Percentiles rank a stretch among this genome's conserved stretches.
phyloP scores from a whole-genome alignment of 1,140 invertebrate genomes.

The Proctacanthus coquilletti region DNA sequence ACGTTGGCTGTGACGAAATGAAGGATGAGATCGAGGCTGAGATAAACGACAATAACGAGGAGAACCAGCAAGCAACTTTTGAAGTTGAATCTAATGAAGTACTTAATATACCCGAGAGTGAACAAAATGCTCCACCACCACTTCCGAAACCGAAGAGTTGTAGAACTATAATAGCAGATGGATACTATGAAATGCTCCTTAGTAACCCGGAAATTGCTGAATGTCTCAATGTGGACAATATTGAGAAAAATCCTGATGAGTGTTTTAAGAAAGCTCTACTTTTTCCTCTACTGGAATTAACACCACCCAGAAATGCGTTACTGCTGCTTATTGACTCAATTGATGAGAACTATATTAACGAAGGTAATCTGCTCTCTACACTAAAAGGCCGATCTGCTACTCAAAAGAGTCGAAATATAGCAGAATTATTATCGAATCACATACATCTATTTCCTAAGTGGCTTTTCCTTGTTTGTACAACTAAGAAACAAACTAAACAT shows the following conservation, averaged over 20 bases:
- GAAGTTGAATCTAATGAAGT: constrained; percentile 6
- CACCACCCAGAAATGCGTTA: constrained; percentile 65
- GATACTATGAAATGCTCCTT: constrained; percentile 65
- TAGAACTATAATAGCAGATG: constrained; percentile 50
- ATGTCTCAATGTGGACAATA: constrained; percentile 36
- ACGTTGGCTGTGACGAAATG: constrained; percentile 18
- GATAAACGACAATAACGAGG: constrained; percentile 18
- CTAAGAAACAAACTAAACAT: constrained; percentile 67
- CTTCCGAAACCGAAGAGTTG: constrained; percentile 45
- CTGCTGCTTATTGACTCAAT: constrained; percentile 84
- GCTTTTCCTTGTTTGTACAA: constrained; percentile 81
- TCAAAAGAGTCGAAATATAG: constrained; percentile 53
- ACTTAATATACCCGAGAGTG: too few species aligned
- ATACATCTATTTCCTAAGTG: constrained; percentile 88
- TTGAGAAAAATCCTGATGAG: constrained; percentile 74
- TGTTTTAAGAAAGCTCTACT: constrained; percentile 78
- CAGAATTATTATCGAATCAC: constrained; percentile 72
- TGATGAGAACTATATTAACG: constrained; percentile 52
- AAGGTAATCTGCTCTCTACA: constrained; percentile 25
- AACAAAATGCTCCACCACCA: constrained; percentile 30
- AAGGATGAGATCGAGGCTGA: constrained; percentile 24
- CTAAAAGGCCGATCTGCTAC: constrained; percentile 31
- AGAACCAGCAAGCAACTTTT: neutral
- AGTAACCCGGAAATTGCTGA: constrained; percentile 57
- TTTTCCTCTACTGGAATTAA: constrained; percentile 70